These are phyloP conservation scores for Danionella cerebrum DNA, from an alignment of 2,113 vertebrate species.

Conservation along the genomic window DNA sequence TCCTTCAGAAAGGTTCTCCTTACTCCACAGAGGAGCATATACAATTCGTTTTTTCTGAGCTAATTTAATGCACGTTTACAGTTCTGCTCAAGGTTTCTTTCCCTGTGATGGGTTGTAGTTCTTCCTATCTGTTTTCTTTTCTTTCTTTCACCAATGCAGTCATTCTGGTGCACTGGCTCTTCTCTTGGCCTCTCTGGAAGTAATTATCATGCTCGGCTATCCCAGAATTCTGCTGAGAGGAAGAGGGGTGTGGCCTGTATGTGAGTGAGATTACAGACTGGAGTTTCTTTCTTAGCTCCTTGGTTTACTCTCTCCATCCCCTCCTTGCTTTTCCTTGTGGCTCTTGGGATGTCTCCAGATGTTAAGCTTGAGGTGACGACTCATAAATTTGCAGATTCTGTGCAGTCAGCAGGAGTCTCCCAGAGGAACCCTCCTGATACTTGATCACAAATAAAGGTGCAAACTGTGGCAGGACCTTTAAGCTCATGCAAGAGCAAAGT, in stretches of 20 bases:
- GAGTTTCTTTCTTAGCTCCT: constrained; percentile 1
- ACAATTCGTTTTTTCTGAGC: no score
- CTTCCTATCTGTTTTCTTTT: background rate
- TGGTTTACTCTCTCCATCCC: background rate
- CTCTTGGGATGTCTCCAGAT: constrained; percentile 39
- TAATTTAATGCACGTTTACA: no score
- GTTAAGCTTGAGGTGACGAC: constrained; percentile 28
- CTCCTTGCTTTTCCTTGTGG: background rate
- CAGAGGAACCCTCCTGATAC: background rate
- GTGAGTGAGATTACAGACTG: constrained; percentile 30
- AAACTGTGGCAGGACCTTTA: no score
- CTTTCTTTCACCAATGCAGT: constrained; percentile 4
- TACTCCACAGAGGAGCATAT: no score
- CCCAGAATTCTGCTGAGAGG: constrained; percentile 60
- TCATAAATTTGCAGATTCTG: constrained; percentile 33
- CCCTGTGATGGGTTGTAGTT: background rate
- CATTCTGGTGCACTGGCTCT: constrained; percentile 6
- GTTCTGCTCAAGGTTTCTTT: background rate
- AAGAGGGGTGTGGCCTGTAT: constrained; percentile 43
- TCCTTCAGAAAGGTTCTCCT: no score
- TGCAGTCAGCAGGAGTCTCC: constrained; percentile 26
- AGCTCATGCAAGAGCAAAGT: no score
- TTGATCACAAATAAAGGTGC: no score
- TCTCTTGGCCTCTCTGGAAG: constrained; percentile 59
- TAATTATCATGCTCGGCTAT: constrained; percentile 64